A percentile compares a stretch with the other conserved stretches of the same genome.
Conservation (phyloP, 1,140 invertebrate species). For the Phymorhynchus buccinoides region DNA sequence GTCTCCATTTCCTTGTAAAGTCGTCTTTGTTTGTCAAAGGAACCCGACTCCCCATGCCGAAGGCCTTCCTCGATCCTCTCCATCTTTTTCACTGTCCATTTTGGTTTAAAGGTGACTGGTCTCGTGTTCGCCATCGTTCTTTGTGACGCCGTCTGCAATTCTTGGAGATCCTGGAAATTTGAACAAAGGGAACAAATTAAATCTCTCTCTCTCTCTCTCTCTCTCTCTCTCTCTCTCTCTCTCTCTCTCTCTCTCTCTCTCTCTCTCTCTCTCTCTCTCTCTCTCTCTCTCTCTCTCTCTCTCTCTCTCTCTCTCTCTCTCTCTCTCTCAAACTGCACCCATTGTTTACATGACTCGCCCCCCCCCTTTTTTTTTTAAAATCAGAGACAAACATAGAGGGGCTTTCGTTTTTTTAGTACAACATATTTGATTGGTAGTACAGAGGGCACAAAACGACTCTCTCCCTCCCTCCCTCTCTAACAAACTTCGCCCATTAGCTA, state of each 20-base stretch:
- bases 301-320: too few species aligned
- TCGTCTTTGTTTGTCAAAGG: too few species aligned
- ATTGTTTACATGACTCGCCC: background rate
- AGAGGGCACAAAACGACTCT: too few species aligned
- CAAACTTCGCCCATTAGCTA: too few species aligned
- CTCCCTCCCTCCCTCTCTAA: too few species aligned
- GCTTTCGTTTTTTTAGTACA: background rate
- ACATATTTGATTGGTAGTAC: too few species aligned
- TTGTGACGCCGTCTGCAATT: slow-evolving; percentile 3
- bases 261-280: slow-evolving; percentile 28
- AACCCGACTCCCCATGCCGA: too few species aligned
- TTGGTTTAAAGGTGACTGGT: too few species aligned
- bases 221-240: background rate
- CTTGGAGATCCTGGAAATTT: too few species aligned
- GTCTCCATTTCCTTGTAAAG: too few species aligned
- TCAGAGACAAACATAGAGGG: background rate
- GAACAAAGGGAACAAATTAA: too few species aligned
- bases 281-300: too few species aligned
- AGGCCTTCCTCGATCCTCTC: slow-evolving; percentile 5
- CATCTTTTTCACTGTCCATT: slow-evolving; percentile 32
- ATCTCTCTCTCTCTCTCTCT: background rate
- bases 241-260: background rate
- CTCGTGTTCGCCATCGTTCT: slow-evolving; percentile 39
- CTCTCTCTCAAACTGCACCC: background rate
- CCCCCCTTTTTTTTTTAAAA: background rate